Base-by-base conservation (phyloP, 2,888 invertebrate genomes). In the Dromius quadrimaculatus region DNA sequence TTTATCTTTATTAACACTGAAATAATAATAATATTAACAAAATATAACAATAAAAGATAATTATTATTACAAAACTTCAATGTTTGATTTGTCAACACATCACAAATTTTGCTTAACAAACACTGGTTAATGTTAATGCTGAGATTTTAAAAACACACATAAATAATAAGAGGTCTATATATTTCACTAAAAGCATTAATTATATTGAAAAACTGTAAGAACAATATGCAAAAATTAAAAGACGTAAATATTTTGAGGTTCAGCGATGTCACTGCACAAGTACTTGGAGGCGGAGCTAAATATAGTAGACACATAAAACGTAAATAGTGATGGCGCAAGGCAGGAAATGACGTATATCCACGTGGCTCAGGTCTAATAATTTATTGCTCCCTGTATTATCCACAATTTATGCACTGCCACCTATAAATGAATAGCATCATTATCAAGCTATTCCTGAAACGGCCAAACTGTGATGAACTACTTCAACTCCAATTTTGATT, bases 321-420 rank as follows among this genome's bases (percentile, higher is more conserved):
- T 57, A 54, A 54, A 38, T 41, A 20, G 22, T n/a, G 2, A 17
- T 1, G 11, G 11, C 8, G 28, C 34, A 23, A 17, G 9, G 34
- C 11, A 70, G 70, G 70, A 70, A 62, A 23, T 70, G 70, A 70
- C 70, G 70, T 70, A 62, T 11, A 11, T 70, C 28, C 70, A 70
- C 70, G 70, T 70, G 70, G 70, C 36, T 22, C 11, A 23, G 15
- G 9, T 1, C 8, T 2, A 43, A 13, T 6, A 23, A n/a, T 23
- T n/a, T 8, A 1, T 63, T 22, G 22, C 2, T 59, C 11, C 15
- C 68, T 68, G 34, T 32, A 43, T 32, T 70, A 62, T 22, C 62
- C 8, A 47, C 62, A 20, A 23, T 41, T 41, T 8, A n/a, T n/a
- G 28, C 15, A 62, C 15, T 15, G 62, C 22, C 61, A 70, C 36